A percentile compares a stretch with the other conserved stretches of the same genome.
phyloP scores from a whole-genome alignment of 2,888 invertebrate species.

The Andrena trimmerana region DNA sequence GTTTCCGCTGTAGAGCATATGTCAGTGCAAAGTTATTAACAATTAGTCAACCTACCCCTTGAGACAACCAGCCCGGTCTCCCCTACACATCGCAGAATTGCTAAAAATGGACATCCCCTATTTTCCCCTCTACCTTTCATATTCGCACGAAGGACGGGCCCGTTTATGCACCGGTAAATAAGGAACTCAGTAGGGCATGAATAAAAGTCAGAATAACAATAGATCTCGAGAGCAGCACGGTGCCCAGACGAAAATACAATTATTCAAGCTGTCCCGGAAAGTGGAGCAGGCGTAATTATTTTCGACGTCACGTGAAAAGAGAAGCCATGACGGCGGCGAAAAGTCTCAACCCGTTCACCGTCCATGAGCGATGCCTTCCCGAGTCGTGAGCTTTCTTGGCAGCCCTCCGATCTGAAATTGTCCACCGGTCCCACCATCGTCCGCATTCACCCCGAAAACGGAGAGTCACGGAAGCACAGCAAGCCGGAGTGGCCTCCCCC shows the following conservation, averaged over 20 bases:
- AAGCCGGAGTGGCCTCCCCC: neutral
- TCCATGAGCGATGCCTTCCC: slow-evolving; percentile 32
- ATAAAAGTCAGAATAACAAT: too few relatives aligned
- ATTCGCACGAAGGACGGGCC: too few relatives aligned
- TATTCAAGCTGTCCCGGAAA: neutral
- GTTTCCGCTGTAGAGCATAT: too few relatives aligned
- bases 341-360: neutral
- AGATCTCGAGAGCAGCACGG: too few relatives aligned
- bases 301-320: neutral
- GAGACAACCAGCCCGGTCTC: too few relatives aligned
- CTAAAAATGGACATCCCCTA: too few relatives aligned
- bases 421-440: neutral
- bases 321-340: neutral
- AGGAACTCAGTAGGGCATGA: too few relatives aligned
- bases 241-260: neutral
- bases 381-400: slow-evolving; percentile 44
- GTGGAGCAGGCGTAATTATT: slow-evolving; percentile 1
- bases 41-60: too few relatives aligned
- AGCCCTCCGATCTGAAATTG: slow-evolving; percentile 53
- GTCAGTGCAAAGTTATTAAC: too few relatives aligned
- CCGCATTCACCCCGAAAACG: neutral
- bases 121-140: too few relatives aligned
- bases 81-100: too few relatives aligned
- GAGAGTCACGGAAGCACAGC: neutral
- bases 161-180: too few relatives aligned